phyloP scores from a whole-genome alignment of 2,797 vertebrate species.

The Glyptemys insculpta region DNA sequence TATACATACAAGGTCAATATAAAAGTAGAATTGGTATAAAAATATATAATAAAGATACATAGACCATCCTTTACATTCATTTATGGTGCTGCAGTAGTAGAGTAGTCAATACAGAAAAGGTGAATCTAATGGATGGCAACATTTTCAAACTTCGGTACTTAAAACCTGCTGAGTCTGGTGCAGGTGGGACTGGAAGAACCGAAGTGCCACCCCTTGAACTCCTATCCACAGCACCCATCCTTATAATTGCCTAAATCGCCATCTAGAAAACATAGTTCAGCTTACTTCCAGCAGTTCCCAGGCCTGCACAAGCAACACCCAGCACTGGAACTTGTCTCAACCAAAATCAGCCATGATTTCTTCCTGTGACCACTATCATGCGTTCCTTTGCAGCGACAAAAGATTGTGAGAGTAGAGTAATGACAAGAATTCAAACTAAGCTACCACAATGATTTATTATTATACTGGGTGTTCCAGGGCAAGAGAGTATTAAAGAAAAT shows the following conservation, averaged over 20 bases:
- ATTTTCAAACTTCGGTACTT: neutral
- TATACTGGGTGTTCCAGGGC: fast-evolving
- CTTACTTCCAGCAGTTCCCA: neutral
- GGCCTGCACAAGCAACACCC: neutral
- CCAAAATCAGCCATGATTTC: neutral
- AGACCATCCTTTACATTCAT: neutral
- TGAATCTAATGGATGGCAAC: neutral
- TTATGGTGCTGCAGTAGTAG: neutral
- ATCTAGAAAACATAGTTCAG: neutral
- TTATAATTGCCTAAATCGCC: neutral
- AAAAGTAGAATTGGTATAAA: neutral
- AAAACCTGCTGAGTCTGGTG: neutral
- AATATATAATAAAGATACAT: neutral
- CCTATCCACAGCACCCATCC: neutral
- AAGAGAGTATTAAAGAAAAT: neutral
- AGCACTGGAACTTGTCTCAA: neutral
- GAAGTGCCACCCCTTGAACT: neutral
- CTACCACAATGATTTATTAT: neutral
- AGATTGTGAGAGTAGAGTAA: neutral
- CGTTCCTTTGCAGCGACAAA: neutral
- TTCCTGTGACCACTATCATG: neutral
- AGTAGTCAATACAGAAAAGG: neutral
- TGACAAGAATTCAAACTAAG: neutral
- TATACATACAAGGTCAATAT: neutral
- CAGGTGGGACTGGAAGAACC: neutral